These are phyloP conservation scores for Bos indicus DNA, from an alignment of 2,113 vertebrate species.

Conservation along the genomic window DNA sequence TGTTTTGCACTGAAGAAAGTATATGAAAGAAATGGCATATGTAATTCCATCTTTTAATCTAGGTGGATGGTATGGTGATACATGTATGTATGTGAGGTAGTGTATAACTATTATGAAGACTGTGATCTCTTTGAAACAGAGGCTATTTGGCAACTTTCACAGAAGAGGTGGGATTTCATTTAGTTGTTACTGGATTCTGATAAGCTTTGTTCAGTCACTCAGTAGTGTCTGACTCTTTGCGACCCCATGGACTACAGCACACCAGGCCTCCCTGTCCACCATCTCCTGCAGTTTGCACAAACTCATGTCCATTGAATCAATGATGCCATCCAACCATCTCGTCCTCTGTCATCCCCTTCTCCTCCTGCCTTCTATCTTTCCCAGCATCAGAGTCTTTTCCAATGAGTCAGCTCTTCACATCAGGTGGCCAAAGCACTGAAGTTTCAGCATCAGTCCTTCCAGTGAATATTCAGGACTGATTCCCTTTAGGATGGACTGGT, in stretches of 20 bases:
- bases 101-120: not conserved
- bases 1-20: not conserved
- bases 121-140: not conserved
- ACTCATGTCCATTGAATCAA: not conserved
- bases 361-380: not conserved
- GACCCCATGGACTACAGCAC: not conserved
- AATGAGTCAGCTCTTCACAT: not conserved
- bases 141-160: not conserved
- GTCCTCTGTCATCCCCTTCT: not conserved
- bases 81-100: not conserved
- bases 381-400: not conserved
- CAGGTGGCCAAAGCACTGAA: not conserved
- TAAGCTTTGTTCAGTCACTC: not conserved
- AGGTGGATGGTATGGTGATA: not conserved
- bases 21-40: not conserved
- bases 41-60: constrained; percentile 14
- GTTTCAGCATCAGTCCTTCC: not conserved
- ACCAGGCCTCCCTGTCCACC: not conserved
- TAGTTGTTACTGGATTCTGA: not conserved
- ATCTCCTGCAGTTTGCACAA: not conserved
- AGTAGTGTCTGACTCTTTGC: not conserved
- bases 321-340: not conserved
- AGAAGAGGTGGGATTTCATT: not conserved
- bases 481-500: not conserved
- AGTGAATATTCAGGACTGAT: not conserved